Evolutionary conservation across 2,113 vertebrate species (phyloP).

Genomic region (Pygoscelis antarcticus): DNA sequence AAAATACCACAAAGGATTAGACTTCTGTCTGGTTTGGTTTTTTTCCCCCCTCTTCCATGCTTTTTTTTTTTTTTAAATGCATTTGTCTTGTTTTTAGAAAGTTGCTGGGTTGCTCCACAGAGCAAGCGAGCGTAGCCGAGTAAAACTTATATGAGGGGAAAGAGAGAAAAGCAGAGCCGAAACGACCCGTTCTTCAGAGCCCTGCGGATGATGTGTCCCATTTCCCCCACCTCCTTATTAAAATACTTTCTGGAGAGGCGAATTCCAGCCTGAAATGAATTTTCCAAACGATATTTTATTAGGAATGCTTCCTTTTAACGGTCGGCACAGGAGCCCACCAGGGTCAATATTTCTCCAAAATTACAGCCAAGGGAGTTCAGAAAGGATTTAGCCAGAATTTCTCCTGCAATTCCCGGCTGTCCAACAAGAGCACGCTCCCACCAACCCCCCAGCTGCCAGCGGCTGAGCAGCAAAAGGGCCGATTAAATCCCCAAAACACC

Average conservation of each 20-base stretch:
- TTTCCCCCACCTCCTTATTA: slow-evolving; percentile 65
- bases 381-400: not conserved
- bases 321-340: slow-evolving; percentile 35
- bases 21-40: not conserved
- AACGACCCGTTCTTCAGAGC: not conserved
- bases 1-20: slow-evolving; percentile 10
- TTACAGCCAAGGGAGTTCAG: slow-evolving; percentile 8
- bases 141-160: not conserved
- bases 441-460: not conserved
- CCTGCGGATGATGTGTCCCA: not conserved
- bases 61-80: not conserved
- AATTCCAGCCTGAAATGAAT: slow-evolving; percentile 70
- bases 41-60: not conserved
- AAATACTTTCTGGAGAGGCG: slow-evolving; percentile 49
- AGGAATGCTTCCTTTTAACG: slow-evolving; percentile 57
- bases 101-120: not conserved
- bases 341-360: slow-evolving; percentile 61
- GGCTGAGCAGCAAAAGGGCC: not conserved
- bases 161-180: not conserved
- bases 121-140: fast-evolving
- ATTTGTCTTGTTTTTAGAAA: not conserved
- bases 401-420: not conserved
- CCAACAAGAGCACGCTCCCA: not conserved
- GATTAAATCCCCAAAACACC: not conserved
- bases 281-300: slow-evolving; percentile 66